Base-by-base conservation (phyloP, 1,140 invertebrate genomes). In the Paracyclopina nana region DNA sequence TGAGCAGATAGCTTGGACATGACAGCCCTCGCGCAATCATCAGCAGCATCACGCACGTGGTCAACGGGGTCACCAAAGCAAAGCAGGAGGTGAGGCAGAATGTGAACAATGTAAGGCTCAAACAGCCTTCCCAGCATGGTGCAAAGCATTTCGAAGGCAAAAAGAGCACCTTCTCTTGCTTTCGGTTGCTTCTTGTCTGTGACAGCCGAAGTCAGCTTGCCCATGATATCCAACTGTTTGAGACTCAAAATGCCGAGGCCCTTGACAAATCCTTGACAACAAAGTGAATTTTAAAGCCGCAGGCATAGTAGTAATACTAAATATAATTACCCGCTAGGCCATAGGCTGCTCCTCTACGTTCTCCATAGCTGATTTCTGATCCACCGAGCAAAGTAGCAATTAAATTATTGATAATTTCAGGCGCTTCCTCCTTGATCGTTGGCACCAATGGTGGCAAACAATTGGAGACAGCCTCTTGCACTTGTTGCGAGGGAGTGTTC, bases 91-190 rank as follows among this genome's bases (percentile, higher is more conserved):
- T 95, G 81, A 1, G 91, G 91, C 46, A 99, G 66, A 29, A 97
- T 84, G 62, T 96, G 85, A 27, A 98, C 86, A 54, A 98, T 88
- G 65, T 98, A 99, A 0, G 94, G 94, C 64, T 99, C 95, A 69
- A 98, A 98, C 29, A 97, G 67, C 52, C 90, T 77, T 0, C 91
- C 91, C 56, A 97, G 69, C 72, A 91, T 88, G 54, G 78, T 79
- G 64, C 87, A 97, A 12, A 99, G 68, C 77, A 95, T 90, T 68
- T 97, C 92, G 70, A 97, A 88, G 1, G 88, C 91, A 70, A 99
- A 90, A 18, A 98, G 64, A 1, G 91, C 88, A 50, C 91, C 78
- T 66, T 75, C 72, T 56, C 71, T 60, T 26, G 67, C 61, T 26
- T 62, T 59, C 9, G 62, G 58, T 40, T 70, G 68, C 55, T 72